Base-by-base conservation (phyloP, 1,140 invertebrate species). In the Drosophila obscura region DNA sequence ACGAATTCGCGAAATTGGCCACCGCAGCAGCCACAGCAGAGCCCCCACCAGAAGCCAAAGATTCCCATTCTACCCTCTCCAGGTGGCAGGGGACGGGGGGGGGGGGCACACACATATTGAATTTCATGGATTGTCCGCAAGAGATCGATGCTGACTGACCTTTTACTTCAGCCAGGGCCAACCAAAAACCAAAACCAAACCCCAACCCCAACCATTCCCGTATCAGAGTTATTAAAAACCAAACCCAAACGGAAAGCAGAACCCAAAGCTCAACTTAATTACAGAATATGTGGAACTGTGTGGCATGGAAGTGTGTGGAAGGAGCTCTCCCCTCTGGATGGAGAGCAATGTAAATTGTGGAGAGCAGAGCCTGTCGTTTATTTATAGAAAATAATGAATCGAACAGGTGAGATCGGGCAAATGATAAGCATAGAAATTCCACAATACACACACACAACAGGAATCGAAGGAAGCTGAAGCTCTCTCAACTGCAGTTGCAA, bases 301-400 rank as follows among this genome's bases (percentile, higher is more conserved):
- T 28, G 26, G 26, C 26, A 6, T 19, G 26, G 26, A 24, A 24
- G 3, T 24, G 22, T 24, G 3, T 24, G 31, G 8, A 31, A 9
- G 31, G 35, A 39, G 13, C 4, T 5, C 35, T 11, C 4, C 35
- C 5, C 35, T 6, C 46, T 35, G 49, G 44, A 64, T 8, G 66
- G 63, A 35, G 4, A 69, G 63, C 66, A 68, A 85, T 85, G 81
- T 85, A 79, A 87, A 87, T 87, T 87, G 71, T 57, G 63, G 50
- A 48, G 52, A 76, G 77, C 46, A 45, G 48, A 76, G 77, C 46
- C 80, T 82, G 83, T 87, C 83, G 75, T 87, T 87, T 87, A 87
- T 87, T 87, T 87, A 87, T 87, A 87, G 83, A 87, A 85, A 87
- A 87, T 87, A 87, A 87, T 87, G 83, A 87, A 87, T 87, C 83